These are phyloP conservation scores for Semicossyphus pulcher DNA, from an alignment of 2,113 vertebrate species.

Conservation along the genomic window DNA sequence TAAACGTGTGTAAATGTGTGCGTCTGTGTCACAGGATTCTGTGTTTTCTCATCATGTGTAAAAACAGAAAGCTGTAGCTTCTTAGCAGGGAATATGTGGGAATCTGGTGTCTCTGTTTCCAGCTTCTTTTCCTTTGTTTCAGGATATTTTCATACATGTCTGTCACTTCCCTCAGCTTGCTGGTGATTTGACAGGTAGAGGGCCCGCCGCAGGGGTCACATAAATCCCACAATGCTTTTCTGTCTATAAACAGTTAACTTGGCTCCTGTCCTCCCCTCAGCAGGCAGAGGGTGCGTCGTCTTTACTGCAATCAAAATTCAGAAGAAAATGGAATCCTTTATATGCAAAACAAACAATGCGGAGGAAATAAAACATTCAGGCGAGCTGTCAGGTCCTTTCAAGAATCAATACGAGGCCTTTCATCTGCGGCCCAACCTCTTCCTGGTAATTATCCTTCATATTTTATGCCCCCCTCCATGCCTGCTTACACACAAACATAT, in stretches of 20 bases:
- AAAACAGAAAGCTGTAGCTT: constrained; percentile 12
- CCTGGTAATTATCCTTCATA: constrained; percentile 86
- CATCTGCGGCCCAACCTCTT: constrained; percentile 84
- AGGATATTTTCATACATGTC: constrained; percentile 35
- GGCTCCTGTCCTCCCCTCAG: constrained; percentile 41
- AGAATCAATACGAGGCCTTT: constrained; percentile 84
- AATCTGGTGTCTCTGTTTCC: not conserved
- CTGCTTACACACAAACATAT: constrained; percentile 76
- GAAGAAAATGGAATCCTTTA: constrained; percentile 84
- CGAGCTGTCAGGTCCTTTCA: constrained; percentile 86
- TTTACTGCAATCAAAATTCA: constrained; percentile 82
- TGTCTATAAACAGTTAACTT: constrained; percentile 60
- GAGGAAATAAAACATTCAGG: constrained; percentile 83
- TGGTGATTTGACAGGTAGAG: constrained; percentile 40
- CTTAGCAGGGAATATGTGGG: constrained; percentile 16
- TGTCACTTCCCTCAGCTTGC: constrained; percentile 37
- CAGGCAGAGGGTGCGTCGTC: constrained; percentile 60
- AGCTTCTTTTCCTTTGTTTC: constrained; percentile 27
- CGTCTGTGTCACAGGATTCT: constrained; percentile 26
- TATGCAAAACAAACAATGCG: constrained; percentile 85
- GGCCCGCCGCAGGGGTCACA: constrained; percentile 48
- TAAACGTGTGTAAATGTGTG: constrained; percentile 63
- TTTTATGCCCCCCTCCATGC: constrained; percentile 76
- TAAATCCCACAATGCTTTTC: constrained; percentile 43
- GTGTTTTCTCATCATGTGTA: constrained; percentile 28